phyloP scores from a whole-genome alignment of 2,888 invertebrate genomes.

The Phortica okadai region DNA sequence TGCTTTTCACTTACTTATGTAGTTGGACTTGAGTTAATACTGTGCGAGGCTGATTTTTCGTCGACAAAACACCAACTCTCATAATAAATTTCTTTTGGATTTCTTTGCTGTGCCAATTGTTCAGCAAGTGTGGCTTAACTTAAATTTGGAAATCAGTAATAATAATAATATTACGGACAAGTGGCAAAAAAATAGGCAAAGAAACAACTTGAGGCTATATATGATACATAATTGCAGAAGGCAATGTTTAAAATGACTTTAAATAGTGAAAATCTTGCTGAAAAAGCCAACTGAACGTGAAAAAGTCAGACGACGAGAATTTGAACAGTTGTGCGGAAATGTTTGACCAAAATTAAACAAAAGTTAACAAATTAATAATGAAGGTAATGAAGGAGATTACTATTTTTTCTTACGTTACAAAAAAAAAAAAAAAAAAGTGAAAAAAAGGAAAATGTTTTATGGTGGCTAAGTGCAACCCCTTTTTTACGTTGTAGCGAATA shows the following conservation, averaged over 20 bases:
- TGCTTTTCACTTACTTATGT: slow-evolving; percentile 15
- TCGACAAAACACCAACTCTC: slow-evolving; percentile 39
- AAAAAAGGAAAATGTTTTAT: background rate
- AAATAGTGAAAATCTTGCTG: too few relatives aligned
- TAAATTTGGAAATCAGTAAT: background rate
- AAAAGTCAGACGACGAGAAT: too few relatives aligned
- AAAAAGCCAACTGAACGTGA: too few relatives aligned
- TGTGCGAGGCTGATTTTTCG: slow-evolving; percentile 57
- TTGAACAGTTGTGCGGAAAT: too few relatives aligned
- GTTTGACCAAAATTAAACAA: background rate
- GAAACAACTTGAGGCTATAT: too few relatives aligned
- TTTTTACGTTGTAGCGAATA: slow-evolving; percentile 10
- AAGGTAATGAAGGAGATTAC: background rate
- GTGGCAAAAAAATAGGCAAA: background rate
- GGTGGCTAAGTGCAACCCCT: slow-evolving; percentile 20
- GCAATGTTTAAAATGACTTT: background rate
- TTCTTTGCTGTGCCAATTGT: background rate
- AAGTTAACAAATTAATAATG: background rate
- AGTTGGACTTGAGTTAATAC: slow-evolving; percentile 57
- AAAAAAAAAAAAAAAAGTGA: slow-evolving; percentile 14
- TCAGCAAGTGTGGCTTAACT: too few relatives aligned
- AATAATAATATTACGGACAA: background rate
- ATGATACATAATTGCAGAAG: too few relatives aligned
- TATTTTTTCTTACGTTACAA: background rate
- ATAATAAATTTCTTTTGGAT: background rate